Evolutionary conservation across 2,888 invertebrate genomes (phyloP), one percentile per base, ranked within the genome.

Genomic region (Athalia cordata): DNA sequence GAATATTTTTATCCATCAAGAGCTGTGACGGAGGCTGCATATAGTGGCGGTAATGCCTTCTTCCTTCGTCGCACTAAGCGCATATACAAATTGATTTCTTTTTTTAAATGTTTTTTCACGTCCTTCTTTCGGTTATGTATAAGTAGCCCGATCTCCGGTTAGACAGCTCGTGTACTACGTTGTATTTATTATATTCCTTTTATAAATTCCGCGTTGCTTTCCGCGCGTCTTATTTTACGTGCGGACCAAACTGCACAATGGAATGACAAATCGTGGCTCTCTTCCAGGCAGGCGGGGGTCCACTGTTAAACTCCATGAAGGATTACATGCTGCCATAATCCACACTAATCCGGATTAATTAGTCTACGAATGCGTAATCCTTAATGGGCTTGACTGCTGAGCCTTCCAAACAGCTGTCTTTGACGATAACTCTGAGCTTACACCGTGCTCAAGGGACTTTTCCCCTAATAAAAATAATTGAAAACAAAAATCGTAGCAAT

Each of bases 1-100:
- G 83, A 83, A 86, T 85, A 85, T 86, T 86, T 86, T 86, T 86
- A 86, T 85, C 84, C 84, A 67, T 68, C 67, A 29, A 79, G 83
- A 66, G 81, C 81, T 82, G 82, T 79, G 82, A 82, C 82, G 81
- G 80, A 81, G 78, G 81, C 81, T 82, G 82, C 50, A n/a, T 9
- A 55, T 9, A 55, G 55, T 9, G n/a, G 55, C 47, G 82, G 82
- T 80, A 82, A 83, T 85, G 82, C 82, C 78, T 77, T 84, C 81
- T 77, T 77, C 80, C 45, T 79, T 77, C 74, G 77, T 55, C 11
- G 55, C 15, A 15, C 52, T 11, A 59, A 68, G 29, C 8, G 29
- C 8, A 55, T 50, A 15, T 50, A 9, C 0, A 43, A 29, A 29
- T 29, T 29, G 29, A 29, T 29, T 1, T 29, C 29, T 29, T 29